These are phyloP conservation scores for Crotalus helleri DNA, from an alignment of 2,113 vertebrate species.

Conservation along the genomic window DNA sequence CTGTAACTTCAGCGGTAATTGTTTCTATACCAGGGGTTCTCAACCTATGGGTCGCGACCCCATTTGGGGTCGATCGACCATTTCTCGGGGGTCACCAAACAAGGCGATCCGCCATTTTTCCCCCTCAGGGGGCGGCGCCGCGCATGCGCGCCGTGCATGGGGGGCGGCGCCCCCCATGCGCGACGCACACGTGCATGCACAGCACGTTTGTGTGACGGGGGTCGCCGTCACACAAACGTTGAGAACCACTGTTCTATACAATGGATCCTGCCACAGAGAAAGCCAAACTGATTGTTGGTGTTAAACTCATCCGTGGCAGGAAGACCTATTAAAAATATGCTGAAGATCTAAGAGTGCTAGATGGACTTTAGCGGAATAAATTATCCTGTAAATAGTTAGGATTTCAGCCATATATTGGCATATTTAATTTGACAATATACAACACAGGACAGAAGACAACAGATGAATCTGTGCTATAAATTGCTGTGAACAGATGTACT, in stretches of 20 bases:
- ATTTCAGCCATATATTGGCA: not conserved
- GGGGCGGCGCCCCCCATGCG: too few species aligned
- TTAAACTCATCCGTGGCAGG: not conserved
- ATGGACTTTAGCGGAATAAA: not conserved
- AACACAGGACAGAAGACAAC: not conserved
- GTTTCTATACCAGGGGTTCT: not conserved
- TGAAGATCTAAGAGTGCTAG: not conserved
- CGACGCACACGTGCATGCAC: too few species aligned
- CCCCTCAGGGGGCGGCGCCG: too few species aligned
- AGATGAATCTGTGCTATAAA: not conserved
- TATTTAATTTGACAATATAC: not conserved
- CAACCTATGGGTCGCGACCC: too few species aligned
- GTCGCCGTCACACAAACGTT: too few species aligned
- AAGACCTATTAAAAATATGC: not conserved
- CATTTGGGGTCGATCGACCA: too few species aligned
- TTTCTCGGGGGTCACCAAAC: too few species aligned
- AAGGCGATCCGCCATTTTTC: too few species aligned
- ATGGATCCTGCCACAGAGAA: not conserved
- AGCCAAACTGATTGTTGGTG: not conserved
- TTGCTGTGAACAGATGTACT: not conserved
- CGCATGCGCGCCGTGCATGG: too few species aligned
- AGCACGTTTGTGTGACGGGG: too few species aligned
- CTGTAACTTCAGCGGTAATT: not conserved
- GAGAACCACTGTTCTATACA: not conserved
- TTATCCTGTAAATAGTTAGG: not conserved